A percentile compares a stretch with the other conserved stretches of the same genome.
Evolutionary conservation across 2,797 vertebrate genomes (phyloP).

Genomic region (Xiphophorus birchmanni): DNA sequence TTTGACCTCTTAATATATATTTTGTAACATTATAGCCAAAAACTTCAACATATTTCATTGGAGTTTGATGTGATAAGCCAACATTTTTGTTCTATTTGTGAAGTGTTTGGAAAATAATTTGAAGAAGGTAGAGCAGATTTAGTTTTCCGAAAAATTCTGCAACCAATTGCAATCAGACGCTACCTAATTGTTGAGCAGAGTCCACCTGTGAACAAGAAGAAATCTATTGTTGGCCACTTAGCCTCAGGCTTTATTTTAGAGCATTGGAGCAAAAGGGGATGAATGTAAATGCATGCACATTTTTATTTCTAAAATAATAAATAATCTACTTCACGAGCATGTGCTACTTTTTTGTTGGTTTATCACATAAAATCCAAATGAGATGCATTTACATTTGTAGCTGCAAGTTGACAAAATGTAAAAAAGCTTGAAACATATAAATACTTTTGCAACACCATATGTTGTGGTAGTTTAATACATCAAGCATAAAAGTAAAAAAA

Average conservation of each 20-base stretch:
- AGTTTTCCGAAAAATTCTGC: background rate
- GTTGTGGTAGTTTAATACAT: background rate
- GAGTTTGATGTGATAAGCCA: background rate
- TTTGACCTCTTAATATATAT: background rate
- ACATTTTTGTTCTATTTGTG: background rate
- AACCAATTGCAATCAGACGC: background rate
- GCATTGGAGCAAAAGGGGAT: background rate
- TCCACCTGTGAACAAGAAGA: background rate
- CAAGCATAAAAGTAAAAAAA: background rate
- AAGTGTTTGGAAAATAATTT: background rate
- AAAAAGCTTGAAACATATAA: background rate
- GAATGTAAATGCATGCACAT: background rate
- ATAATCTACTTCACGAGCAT: background rate
- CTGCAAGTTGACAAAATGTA: background rate
- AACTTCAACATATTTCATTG: too few relatives aligned
- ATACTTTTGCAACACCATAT: background rate
- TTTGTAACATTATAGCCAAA: background rate
- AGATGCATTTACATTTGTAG: background rate
- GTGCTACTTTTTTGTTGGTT: background rate
- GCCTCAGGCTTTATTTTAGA: background rate
- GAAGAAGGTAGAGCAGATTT: background rate
- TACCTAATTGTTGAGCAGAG: background rate
- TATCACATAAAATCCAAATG: background rate
- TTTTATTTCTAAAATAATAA: background rate
- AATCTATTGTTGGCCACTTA: background rate